Conservation (phyloP, 2,797 vertebrate species). For the Gallirallus australis region DNA sequence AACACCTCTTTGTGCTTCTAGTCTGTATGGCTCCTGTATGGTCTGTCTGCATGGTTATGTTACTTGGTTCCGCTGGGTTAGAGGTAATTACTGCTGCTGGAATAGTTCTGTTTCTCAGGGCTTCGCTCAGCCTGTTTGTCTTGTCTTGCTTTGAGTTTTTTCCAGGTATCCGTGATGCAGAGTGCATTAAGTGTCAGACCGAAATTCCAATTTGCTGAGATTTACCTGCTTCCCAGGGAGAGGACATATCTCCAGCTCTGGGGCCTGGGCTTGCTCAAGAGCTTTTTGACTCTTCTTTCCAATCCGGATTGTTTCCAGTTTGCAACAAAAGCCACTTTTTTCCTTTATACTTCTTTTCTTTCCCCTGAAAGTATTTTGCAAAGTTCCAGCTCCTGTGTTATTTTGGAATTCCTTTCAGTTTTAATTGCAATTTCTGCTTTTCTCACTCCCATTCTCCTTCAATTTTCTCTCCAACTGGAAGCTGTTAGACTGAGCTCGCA, state of each 20-base stretch:
- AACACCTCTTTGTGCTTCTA: not conserved
- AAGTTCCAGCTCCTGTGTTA: not conserved
- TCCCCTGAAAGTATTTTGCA: not conserved
- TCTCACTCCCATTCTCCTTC: constrained; percentile 31
- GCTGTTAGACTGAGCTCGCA: not conserved
- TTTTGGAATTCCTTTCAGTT: constrained; percentile 1
- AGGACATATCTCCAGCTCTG: not conserved
- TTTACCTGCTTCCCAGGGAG: constrained; percentile 4
- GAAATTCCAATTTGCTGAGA: constrained; percentile 27
- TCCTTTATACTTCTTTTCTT: not conserved
- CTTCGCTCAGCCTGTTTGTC: not conserved
- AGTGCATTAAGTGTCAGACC: not conserved
- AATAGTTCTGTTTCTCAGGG: not conserved
- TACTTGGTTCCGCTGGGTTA: not conserved
- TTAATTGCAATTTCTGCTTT: constrained; percentile 65
- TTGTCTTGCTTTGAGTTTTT: not conserved
- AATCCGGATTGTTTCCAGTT: not conserved
- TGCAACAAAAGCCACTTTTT: not conserved
- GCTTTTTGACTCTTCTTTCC: not conserved
- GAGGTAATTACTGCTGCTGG: not conserved
- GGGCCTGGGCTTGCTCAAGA: not conserved
- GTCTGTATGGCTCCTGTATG: not conserved
- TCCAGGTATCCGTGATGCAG: not conserved
- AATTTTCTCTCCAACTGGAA: constrained; percentile 56
- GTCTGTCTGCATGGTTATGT: fast-evolving